Evolutionary conservation across 2,797 vertebrate genomes (phyloP), one percentile per base, ranked within the genome.

Genomic region (Acanthurus lineatus): DNA sequence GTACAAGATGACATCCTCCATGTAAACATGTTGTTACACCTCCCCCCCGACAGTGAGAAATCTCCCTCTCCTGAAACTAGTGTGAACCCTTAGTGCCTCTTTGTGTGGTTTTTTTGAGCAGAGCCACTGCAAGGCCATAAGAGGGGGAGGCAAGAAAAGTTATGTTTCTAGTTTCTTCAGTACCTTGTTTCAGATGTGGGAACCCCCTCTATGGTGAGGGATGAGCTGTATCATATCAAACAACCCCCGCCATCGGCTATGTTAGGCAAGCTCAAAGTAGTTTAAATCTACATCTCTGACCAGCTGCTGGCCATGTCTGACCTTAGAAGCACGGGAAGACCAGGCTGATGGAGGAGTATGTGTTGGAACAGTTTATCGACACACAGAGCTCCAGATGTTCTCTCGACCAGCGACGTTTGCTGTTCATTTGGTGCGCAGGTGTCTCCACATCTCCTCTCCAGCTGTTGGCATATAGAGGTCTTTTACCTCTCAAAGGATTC

Each of bases 381-480:
- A 73, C 72, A 77, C 80, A 83, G 79, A 81, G 80, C 87, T 89
- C 94, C 95, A 95, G 95, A 96, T 96, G 94, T 94, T 93, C 73
- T 79, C 63, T 65, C 73, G 49, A 91, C 88, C 91, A 69, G 85
- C 76, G 76, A 77, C 72, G 81, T 57, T 88, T 19, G 87, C 90
- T 84, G 81, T 91, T 95, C 95, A 94, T 94, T 95, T 95, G 95
- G 93, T 64, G 81, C 4, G 82, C 95, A 95, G 95, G 94, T 96
- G 95, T 93, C 88, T 94, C 92, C 91, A 94, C 93, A 94, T 92
- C 92, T 92, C 89, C 91, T 85, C 88, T 88, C 89, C 94, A 95
- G 93, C 93, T 95, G 94, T 91, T 94, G 93, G 93, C 88, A 89
- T 88, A 77, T 65, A 78, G 62, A 45, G 62, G 53, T 69, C 72